Conservation (phyloP, 2,113 vertebrate genomes). For the Otocyon megalotis region DNA sequence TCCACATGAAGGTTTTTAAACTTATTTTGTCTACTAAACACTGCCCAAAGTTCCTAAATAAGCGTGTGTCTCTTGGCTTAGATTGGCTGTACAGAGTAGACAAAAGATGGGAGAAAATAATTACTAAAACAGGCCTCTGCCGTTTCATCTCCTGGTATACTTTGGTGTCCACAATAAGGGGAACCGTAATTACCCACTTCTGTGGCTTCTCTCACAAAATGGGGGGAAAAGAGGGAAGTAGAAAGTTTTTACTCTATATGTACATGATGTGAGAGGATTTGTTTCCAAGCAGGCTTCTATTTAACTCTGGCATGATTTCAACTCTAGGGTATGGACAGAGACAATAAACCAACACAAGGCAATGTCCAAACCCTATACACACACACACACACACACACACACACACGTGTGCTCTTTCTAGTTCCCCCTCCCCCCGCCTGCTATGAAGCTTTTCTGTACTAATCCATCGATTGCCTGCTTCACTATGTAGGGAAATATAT, state of each 20-base stretch:
- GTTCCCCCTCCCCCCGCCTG: not conserved
- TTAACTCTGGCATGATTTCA: slow-evolving; percentile 17
- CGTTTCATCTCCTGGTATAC: slow-evolving; percentile 27
- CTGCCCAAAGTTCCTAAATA: not conserved
- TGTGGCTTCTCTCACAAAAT: slow-evolving; percentile 53
- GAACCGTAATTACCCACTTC: slow-evolving; percentile 67
- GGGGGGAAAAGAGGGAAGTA: not conserved
- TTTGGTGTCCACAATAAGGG: slow-evolving; percentile 52
- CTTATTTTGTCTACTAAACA: not conserved
- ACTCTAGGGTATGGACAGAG: not conserved
- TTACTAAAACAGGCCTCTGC: slow-evolving; percentile 16
- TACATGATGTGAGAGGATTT: not conserved
- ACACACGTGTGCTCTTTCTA: not conserved
- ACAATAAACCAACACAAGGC: not conserved
- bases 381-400: not conserved
- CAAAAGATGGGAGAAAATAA: not conserved
- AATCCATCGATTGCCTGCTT: not conserved
- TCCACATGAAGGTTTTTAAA: not conserved
- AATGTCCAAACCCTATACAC: not conserved
- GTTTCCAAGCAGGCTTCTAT: not conserved
- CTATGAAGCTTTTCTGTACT: not conserved
- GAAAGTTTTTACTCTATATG: slow-evolving; percentile 22
- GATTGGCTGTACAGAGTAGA: not conserved
- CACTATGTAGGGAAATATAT: not conserved
- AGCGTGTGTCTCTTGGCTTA: not conserved